These are phyloP conservation scores for Eupithecia subfuscata DNA, from an alignment of 2,888 invertebrate species.

Conservation along the genomic window DNA sequence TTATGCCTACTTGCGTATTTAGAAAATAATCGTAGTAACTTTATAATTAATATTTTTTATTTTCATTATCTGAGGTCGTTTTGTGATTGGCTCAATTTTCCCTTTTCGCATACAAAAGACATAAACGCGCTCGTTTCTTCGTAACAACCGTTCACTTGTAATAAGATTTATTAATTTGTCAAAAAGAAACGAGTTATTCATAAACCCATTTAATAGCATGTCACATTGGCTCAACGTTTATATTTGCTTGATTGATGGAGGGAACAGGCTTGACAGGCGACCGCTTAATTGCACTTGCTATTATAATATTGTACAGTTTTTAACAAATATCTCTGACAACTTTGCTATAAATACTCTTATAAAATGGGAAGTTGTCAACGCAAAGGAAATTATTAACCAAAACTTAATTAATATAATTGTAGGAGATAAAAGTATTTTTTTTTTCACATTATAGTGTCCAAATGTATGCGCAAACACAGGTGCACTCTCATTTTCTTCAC, in stretches of 20 bases:
- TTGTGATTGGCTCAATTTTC: neutral
- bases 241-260: neutral
- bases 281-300: neutral
- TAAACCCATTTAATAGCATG: constrained; percentile 11
- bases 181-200: constrained; percentile 7
- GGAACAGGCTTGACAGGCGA: neutral
- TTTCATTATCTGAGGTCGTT: neutral
- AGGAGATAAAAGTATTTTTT: no score
- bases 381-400: neutral
- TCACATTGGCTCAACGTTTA: constrained; percentile 4
- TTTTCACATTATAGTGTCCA: no score
- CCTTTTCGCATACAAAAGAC: constrained; percentile 30
- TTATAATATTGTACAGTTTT: neutral
- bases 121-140: constrained; percentile 27
- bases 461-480: no score
- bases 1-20: neutral
- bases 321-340: neutral
- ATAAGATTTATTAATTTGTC: neutral
- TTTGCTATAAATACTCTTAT: neutral
- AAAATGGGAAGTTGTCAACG: neutral
- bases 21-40: neutral
- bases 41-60: no score
- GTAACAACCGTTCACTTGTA: neutral
- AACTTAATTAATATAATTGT: neutral
- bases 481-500: no score